Conservation (phyloP, 2,797 vertebrate genomes). For the Rhadinocentrus ornatus region DNA sequence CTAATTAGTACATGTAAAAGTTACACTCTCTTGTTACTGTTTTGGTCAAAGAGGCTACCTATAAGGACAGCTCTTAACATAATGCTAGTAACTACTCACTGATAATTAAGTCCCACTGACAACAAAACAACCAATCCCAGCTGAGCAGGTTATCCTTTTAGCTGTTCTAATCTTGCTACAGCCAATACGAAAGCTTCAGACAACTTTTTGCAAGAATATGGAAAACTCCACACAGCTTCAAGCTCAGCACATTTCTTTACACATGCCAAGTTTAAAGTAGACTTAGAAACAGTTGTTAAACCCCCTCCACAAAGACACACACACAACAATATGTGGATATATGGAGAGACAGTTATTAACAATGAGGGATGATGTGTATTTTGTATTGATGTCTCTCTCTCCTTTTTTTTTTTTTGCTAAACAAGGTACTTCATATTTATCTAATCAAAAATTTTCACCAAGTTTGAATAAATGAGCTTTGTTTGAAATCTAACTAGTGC, state of each 20-base stretch:
- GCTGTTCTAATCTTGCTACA: slow-evolving; percentile 16
- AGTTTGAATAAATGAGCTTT: neutral
- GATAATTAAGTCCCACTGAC: neutral
- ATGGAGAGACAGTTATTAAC: no score
- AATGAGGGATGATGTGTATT: neutral
- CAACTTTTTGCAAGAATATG: neutral
- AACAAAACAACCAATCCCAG: neutral
- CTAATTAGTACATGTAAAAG: neutral
- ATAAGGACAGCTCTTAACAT: neutral
- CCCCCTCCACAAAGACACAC: slow-evolving; percentile 41
- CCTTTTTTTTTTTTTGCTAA: no score
- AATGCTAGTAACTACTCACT: neutral
- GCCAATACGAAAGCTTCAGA: neutral
- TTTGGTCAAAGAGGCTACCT: neutral
- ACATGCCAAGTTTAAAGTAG: neutral
- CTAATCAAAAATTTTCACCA: neutral
- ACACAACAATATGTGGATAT: slow-evolving; percentile 6
- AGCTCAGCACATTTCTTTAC: neutral
- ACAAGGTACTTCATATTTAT: neutral
- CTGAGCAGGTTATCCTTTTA: slow-evolving; percentile 22
- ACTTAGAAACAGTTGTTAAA: slow-evolving; percentile 10
- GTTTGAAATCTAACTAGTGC: neutral
- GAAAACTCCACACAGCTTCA: neutral
- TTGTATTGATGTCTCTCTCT: neutral
- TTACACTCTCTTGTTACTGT: neutral